Conservation (phyloP, 2,888 invertebrate species). For the Stenurella melanura region DNA sequence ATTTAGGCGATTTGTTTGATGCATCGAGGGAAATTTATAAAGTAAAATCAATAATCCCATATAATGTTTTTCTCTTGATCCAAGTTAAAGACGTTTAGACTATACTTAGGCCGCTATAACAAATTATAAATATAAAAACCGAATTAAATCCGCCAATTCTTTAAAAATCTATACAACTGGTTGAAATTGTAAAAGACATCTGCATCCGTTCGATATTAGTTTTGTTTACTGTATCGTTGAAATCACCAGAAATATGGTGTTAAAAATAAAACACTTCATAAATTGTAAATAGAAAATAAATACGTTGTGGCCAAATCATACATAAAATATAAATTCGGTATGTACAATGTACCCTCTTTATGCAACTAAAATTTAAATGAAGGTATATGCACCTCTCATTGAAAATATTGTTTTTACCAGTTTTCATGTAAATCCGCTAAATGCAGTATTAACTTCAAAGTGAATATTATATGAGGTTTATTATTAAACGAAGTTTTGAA, state of each 20-base stretch:
- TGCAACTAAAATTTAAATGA: too few species aligned
- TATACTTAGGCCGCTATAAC: neutral
- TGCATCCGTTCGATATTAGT: neutral
- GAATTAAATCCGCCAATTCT: neutral
- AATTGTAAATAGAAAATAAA: neutral
- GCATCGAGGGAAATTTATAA: neutral
- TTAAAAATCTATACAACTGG: neutral
- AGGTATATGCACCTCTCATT: too few species aligned
- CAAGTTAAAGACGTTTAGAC: too few species aligned
- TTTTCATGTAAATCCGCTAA: too few species aligned
- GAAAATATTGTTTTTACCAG: too few species aligned
- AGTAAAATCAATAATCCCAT: neutral
- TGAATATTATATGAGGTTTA: neutral
- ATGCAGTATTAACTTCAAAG: neutral
- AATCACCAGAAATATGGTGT: slow-evolving; percentile 19
- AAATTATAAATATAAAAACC: neutral
- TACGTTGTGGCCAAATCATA: neutral
- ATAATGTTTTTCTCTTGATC: neutral
- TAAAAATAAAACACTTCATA: neutral
- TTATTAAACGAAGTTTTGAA: neutral
- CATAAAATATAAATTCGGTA: neutral
- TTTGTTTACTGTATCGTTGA: slow-evolving; percentile 27
- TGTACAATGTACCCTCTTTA: neutral
- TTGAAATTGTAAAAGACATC: slow-evolving; percentile 10
- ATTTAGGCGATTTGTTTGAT: too few species aligned